Evolutionary conservation across 2,113 vertebrate species (phyloP), one percentile per base, ranked within the genome.

Genomic region (Garra rufa): DNA sequence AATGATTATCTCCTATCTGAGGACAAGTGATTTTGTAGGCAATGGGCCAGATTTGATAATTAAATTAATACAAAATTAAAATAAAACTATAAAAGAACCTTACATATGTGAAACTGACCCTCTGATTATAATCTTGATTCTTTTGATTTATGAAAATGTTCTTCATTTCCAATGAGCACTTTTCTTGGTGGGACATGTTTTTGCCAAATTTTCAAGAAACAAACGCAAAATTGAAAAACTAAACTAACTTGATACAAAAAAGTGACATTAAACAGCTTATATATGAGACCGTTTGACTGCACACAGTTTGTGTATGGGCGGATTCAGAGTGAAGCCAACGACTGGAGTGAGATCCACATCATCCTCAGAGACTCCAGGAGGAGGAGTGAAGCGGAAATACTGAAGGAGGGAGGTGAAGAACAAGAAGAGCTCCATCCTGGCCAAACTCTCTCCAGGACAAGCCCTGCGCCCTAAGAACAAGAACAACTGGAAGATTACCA

Each of bases 381-480:
- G 87, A 7, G 93, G 89, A 0, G 89, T 89, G 85, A 95, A 95
- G 57, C 88, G 81, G 81, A 95, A 95, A 78, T 38, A 92, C 69
- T 94, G 94, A 44, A 95, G 91, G 80, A 96, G 89, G 3, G 91
- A 90, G 1, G 92, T 85, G 7, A 96, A 94, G 88, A 95, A 94
- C 78, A 95, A 92, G 83, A 96, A 96, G 79, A 95, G 89, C 83
- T 95, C 94, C 93, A 94, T 95, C 86, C 65, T 95, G 81, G 95
- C 94, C 87, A 96, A 91, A 83, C 92, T 89, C 90, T 95, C 94
- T 50, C 94, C 94, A 43, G 90, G 4, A 44, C 94, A 95, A 83
- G 85, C 89, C 57, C 95, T 92, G 73, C 89, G 89, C 9, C 95
- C 95, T 95, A 86, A 71, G 24, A 26, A 44, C 14, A 74, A 46